phyloP scores from a whole-genome alignment of 2,888 invertebrate genomes.

The Macropis europaea region DNA sequence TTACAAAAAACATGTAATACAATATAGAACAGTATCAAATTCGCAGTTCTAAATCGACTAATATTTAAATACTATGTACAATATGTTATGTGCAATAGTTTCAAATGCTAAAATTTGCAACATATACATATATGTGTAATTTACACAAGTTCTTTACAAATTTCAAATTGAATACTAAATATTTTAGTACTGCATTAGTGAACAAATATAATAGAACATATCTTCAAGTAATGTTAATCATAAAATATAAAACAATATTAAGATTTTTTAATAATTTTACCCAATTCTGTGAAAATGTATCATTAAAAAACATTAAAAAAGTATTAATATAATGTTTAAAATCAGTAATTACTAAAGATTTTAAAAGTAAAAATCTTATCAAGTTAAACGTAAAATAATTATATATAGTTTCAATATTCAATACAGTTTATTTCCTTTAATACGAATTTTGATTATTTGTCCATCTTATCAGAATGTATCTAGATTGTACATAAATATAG shows the following conservation, averaged over 20 bases:
- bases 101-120: constrained; percentile 26
- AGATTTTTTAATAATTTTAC: neutral
- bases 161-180: constrained; percentile 10
- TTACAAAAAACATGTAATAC: constrained; percentile 26
- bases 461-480: neutral
- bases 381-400: constrained; percentile 24
- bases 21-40: neutral
- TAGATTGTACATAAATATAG: constrained; percentile 7
- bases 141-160: constrained; percentile 27
- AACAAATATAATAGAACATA: constrained; percentile 2
- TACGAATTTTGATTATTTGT: constrained; percentile 35
- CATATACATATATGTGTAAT: constrained; percentile 13
- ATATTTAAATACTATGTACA: constrained; percentile 34
- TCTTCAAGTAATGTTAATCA: neutral
- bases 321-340: constrained; percentile 12
- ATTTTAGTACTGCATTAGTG: constrained; percentile 16
- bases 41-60: neutral
- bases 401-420: constrained; percentile 4
- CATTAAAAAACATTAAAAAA: constrained; percentile 1
- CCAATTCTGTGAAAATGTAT: constrained; percentile 1
- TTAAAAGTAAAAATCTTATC: constrained; percentile 6
- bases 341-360: constrained; percentile 6
- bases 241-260: constrained; percentile 3
- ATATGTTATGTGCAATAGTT: neutral
- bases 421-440: constrained; percentile 1